A percentile compares a stretch with the other conserved stretches of the same genome.
phyloP scores from a whole-genome alignment of 2,113 vertebrate genomes.

The Oryctolagus cuniculus region mOryCun1.1 NC_091434.1:131510001-131510500 shows the following conservation, averaged over 20 bases:
- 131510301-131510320: not conserved
- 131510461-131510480: not conserved
- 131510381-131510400: not conserved
- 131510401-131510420: not conserved
- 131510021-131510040: slow-evolving; percentile 78
- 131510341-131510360: not conserved
- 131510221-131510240: slow-evolving; percentile 17
- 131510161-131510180: not conserved
- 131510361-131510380: not conserved
- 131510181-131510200: not conserved
- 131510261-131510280: slow-evolving; percentile 21
- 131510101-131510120: not conserved
- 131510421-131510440: not conserved
- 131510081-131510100: slow-evolving; percentile 62
- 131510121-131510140: slow-evolving; percentile 60
- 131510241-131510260: not conserved
- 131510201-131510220: slow-evolving; percentile 29
- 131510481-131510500: not conserved
- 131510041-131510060: slow-evolving; percentile 78
- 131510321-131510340: not conserved
- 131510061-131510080: slow-evolving; percentile 76
- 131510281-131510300: not conserved
- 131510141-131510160: slow-evolving; percentile 4
- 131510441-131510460: not conserved
- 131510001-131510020: slow-evolving; percentile 77